These are phyloP conservation scores for Dendropsophus ebraccatus DNA, from an alignment of 2,113 vertebrate species.

Conservation along the genomic window DNA sequence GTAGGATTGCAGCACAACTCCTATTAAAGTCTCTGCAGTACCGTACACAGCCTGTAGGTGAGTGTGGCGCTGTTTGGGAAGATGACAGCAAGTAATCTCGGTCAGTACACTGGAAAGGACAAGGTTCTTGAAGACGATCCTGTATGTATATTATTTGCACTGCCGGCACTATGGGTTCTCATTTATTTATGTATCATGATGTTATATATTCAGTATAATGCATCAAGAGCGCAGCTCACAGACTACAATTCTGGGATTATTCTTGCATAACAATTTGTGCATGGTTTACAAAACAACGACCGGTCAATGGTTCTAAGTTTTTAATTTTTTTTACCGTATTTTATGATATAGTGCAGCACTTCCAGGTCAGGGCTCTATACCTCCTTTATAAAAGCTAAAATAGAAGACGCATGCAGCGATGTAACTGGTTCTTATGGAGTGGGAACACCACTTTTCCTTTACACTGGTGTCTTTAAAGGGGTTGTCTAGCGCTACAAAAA, in stretches of 20 bases:
- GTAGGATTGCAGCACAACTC: neutral
- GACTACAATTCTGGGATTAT: neutral
- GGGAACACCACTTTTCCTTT: neutral
- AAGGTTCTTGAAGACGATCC: neutral
- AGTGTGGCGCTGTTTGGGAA: neutral
- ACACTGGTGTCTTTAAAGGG: too few species aligned
- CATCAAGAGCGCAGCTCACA: neutral
- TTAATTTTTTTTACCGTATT: neutral
- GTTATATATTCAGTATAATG: neutral
- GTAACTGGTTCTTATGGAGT: neutral
- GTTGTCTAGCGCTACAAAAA: too few species aligned
- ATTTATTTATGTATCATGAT: neutral
- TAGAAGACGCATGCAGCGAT: neutral
- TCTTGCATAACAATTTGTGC: neutral
- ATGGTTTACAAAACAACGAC: neutral
- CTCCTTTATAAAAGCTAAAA: neutral
- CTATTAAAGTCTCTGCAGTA: neutral
- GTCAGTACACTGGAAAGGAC: conserved; percentile 16
- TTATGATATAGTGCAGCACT: neutral
- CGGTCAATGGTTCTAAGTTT: neutral
- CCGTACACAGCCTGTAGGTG: neutral
- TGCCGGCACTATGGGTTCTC: neutral
- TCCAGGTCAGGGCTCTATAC: neutral
- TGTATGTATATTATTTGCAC: neutral
- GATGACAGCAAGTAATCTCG: neutral